Conservation (phyloP, 2,113 vertebrate genomes). For the Dasypus novemcinctus region DNA sequence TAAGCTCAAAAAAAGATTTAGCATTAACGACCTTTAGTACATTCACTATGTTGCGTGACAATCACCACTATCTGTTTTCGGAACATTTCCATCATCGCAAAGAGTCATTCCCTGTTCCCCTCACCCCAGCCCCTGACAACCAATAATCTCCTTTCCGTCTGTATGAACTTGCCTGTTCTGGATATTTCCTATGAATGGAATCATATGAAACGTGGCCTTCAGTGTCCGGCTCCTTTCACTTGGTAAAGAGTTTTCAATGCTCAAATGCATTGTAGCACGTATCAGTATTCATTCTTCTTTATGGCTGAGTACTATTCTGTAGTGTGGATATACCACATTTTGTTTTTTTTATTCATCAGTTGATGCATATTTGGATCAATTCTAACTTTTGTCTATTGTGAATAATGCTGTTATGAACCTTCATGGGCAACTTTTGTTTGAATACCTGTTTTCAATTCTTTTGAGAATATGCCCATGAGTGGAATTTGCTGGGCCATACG, state of each 20-base stretch:
- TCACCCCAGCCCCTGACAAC: neutral
- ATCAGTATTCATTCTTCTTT: neutral
- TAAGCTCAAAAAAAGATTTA: too few relatives aligned
- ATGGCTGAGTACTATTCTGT: neutral
- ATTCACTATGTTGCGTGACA: accelerated
- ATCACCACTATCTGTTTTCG: accelerated
- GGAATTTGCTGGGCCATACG: neutral
- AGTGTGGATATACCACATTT: neutral
- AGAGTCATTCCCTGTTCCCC: too few relatives aligned
- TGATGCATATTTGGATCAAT: neutral
- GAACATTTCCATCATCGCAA: neutral
- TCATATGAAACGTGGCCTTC: accelerated
- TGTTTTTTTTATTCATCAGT: neutral
- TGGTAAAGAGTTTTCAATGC: neutral
- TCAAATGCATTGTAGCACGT: accelerated
- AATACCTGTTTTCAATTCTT: neutral
- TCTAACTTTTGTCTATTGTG: neutral
- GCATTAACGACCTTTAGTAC: neutral
- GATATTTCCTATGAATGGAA: accelerated
- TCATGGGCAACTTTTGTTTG: neutral
- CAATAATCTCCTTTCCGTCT: neutral
- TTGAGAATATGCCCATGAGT: too few relatives aligned
- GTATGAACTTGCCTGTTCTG: accelerated
- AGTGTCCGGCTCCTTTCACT: neutral
- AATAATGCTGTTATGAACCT: neutral